phyloP scores from a whole-genome alignment of 92 coral and sea anemone species.

The Desmophyllum pertusum region DNA sequence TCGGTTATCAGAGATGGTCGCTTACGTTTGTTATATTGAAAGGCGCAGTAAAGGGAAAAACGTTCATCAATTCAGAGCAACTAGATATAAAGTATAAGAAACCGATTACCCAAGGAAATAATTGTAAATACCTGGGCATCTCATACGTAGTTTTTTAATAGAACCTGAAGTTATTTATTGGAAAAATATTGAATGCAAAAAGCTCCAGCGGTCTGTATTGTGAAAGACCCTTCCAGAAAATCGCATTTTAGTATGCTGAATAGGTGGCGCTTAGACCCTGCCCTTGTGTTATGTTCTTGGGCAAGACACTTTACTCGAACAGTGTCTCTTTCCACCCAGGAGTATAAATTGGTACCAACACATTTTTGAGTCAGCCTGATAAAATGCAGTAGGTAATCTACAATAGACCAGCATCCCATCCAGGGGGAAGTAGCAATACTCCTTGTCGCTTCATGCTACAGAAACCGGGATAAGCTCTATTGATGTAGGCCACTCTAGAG shows the following conservation, averaged over 20 bases:
- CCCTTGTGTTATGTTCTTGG: not conserved
- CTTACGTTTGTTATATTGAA: too few species aligned
- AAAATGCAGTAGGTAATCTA: not conserved
- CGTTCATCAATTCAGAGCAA: not conserved
- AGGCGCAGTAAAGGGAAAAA: not conserved
- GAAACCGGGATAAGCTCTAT: too few species aligned
- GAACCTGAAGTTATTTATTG: too few species aligned
- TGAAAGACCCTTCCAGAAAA: not conserved
- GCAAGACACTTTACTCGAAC: not conserved
- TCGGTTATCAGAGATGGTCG: too few species aligned
- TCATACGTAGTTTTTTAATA: too few species aligned
- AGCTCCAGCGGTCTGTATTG: not conserved
- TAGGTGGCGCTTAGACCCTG: too few species aligned
- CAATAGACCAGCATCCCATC: not conserved
- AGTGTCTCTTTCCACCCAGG: not conserved
- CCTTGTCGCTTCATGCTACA: not conserved
- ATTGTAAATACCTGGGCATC: too few species aligned
- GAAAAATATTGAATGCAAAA: not conserved
- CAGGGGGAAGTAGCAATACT: too few species aligned
- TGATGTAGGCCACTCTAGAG: not conserved
- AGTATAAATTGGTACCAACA: not conserved
- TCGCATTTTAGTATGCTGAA: too few species aligned
- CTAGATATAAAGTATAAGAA: not conserved
- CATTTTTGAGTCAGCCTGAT: not conserved
- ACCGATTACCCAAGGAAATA: not conserved